Conservation (phyloP, 2,113 vertebrate genomes). For the western clawed frog (Xenopus tropicalis) region UCB_Xtro_10.0 CM004445.2:117544501-117545000, state of each 20-base stretch:
- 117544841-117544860: not conserved
- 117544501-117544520: constrained; percentile 77
- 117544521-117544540: constrained; percentile 79
- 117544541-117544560: constrained; percentile 74
- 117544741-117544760: constrained; percentile 2
- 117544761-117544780: constrained; percentile 9
- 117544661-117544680: constrained; percentile 16
- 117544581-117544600: constrained; percentile 82
- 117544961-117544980: too few relatives aligned
- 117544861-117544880: too few relatives aligned
- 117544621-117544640: constrained; percentile 79
- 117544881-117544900: too few relatives aligned
- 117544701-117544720: constrained; percentile 41
- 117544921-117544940: too few relatives aligned
- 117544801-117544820: not conserved
- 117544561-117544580: constrained; percentile 77
- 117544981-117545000: too few relatives aligned
- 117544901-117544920: too few relatives aligned
- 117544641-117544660: constrained; percentile 67
- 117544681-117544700: constrained; percentile 41
- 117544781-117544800: not conserved
- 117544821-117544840: not conserved
- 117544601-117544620: constrained; percentile 78
- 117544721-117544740: not conserved
- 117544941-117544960: too few relatives aligned